Conservation (phyloP, 1,140 invertebrate genomes). For the Lepidotrigona ventralis region DNA sequence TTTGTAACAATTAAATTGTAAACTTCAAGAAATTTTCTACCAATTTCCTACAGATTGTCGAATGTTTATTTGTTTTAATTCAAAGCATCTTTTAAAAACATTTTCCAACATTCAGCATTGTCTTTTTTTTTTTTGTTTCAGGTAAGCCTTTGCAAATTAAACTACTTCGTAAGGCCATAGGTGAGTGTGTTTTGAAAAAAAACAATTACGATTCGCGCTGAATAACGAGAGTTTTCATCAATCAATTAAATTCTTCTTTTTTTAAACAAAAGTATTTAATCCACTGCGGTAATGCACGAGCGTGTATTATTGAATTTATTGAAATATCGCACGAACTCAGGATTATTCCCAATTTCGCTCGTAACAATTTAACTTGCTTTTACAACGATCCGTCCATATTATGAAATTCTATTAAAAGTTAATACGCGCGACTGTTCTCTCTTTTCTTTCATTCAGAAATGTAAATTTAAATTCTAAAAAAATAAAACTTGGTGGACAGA, state of each 20-base stretch:
- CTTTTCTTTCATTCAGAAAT: not conserved
- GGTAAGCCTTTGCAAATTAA: not conserved
- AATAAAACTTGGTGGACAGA: not conserved
- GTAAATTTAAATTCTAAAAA: not conserved
- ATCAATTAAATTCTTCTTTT: not conserved
- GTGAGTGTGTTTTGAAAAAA: not conserved
- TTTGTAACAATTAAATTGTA: no score
- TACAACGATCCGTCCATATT: not conserved
- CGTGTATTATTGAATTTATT: not conserved
- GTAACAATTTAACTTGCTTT: not conserved
- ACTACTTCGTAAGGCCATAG: no score
- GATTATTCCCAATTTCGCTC: not conserved
- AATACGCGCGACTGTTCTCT: not conserved
- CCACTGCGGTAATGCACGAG: not conserved
- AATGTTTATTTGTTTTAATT: not conserved
- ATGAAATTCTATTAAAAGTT: not conserved
- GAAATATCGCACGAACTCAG: not conserved
- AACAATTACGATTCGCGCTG: not conserved
- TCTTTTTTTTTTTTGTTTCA: slow-evolving; percentile 9
- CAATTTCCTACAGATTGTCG: no score
- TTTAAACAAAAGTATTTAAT: not conserved
- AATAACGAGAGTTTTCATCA: not conserved
- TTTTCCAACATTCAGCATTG: not conserved
- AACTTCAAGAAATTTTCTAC: no score
- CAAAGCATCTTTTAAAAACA: no score